Evolutionary conservation across 2,797 vertebrate species (phyloP).

Genomic region (Chloroceryle inda): DNA sequence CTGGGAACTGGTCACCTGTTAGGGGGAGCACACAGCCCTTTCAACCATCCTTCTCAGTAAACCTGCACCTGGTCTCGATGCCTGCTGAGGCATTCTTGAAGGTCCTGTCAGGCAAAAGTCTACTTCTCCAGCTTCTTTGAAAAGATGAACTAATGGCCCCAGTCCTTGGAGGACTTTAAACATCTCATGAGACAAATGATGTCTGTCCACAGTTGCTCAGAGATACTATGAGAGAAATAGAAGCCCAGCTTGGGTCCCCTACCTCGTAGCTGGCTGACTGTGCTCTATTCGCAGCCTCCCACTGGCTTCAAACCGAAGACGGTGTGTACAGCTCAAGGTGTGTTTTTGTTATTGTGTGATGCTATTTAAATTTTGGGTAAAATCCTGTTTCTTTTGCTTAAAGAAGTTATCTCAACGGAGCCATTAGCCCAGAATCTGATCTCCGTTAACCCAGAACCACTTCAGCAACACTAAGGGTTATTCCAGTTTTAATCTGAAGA

Average conservation of each 20-base stretch:
- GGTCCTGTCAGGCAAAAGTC: neutral
- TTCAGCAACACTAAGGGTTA: neutral
- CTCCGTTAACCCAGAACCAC: neutral
- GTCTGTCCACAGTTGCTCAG: neutral
- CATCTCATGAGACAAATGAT: neutral
- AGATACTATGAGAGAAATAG: neutral
- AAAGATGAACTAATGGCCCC: neutral
- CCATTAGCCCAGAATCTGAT: neutral
- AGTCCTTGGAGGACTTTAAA: neutral
- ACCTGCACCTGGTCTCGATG: neutral
- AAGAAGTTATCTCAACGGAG: neutral
- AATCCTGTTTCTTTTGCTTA: neutral
- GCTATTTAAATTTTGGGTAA: neutral
- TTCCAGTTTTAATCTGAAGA: neutral
- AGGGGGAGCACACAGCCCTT: neutral
- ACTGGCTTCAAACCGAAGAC: neutral
- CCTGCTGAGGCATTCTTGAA: neutral
- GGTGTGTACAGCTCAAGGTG: neutral
- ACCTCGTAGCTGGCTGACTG: neutral
- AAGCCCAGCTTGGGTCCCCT: neutral
- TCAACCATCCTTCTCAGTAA: neutral
- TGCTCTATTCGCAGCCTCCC: neutral
- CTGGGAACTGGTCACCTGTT: neutral
- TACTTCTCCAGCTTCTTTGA: neutral
- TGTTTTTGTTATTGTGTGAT: neutral